These are phyloP conservation scores for Phyto melanocephala DNA, from an alignment of 2,888 invertebrate species.

Conservation along the genomic window DNA sequence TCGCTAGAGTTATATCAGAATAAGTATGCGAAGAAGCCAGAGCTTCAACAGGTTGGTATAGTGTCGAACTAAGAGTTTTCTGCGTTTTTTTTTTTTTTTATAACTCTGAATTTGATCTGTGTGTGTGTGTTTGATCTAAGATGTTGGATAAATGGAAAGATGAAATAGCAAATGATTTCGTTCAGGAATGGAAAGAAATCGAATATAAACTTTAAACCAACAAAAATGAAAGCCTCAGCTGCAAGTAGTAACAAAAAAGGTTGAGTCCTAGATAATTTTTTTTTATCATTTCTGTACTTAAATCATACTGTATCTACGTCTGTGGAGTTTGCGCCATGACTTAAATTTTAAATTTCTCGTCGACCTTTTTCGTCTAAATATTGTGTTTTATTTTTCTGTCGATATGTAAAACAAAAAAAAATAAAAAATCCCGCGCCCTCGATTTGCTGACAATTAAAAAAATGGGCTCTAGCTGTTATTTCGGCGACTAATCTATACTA, in stretches of 20 bases:
- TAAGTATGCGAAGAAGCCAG: constrained; percentile 77
- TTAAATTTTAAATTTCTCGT: constrained; percentile 45
- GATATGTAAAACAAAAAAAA: constrained; percentile 11
- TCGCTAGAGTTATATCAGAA: constrained; percentile 78
- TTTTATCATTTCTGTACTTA: constrained; percentile 24
- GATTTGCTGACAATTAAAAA: constrained; percentile 52
- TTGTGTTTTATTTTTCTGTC: constrained; percentile 47
- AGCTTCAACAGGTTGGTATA: constrained; percentile 75
- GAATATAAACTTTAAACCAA: constrained; percentile 3
- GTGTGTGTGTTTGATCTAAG: not conserved
- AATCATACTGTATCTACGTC: constrained; percentile 19
- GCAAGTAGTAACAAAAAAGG: constrained; percentile 7
- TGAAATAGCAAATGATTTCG: constrained; percentile 55
- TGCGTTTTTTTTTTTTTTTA: not conserved
- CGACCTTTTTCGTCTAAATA: constrained; percentile 60
- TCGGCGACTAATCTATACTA: constrained; percentile 50
- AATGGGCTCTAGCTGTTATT: constrained; percentile 57
- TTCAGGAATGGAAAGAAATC: constrained; percentile 36
- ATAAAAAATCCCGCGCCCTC: constrained; percentile 36
- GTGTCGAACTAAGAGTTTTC: constrained; percentile 61
- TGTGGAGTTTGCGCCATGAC: constrained; percentile 48
- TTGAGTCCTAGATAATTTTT: constrained; percentile 42
- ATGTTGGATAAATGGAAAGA: constrained; percentile 37
- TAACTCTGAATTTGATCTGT: constrained; percentile 4
- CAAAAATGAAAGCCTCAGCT: constrained; percentile 37